Evolutionary conservation across 2,888 invertebrate genomes (phyloP).

Genomic region (Aproaerema taeniolella): DNA sequence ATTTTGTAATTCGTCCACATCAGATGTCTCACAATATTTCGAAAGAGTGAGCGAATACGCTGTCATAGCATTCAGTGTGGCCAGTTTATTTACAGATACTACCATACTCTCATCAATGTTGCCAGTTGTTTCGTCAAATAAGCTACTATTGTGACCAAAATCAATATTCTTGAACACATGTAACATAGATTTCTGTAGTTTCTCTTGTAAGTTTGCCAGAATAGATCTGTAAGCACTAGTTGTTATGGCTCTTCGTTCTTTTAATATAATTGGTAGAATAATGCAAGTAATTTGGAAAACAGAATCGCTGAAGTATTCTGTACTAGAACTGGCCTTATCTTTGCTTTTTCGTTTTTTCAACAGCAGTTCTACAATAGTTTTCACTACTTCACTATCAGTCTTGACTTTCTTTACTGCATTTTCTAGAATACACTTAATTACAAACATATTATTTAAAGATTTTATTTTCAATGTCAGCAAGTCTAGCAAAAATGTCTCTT

Average conservation of each 20-base stretch:
- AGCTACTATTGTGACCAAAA: slow-evolving; percentile 36
- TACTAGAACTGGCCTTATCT: slow-evolving; percentile 26
- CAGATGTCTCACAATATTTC: slow-evolving; percentile 57
- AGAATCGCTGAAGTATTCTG: slow-evolving; percentile 51
- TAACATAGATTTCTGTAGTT: slow-evolving; percentile 49
- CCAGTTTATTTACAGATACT: slow-evolving; percentile 39
- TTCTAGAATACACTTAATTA: slow-evolving; percentile 53
- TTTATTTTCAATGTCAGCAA: slow-evolving; percentile 54
- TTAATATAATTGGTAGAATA: slow-evolving; percentile 56
- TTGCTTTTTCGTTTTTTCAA: slow-evolving; percentile 38
- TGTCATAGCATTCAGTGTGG: slow-evolving; percentile 59
- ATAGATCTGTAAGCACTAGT: slow-evolving; percentile 54
- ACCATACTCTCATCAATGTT: slow-evolving; percentile 45
- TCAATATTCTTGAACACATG: slow-evolving; percentile 55
- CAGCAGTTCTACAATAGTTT: slow-evolving; percentile 50
- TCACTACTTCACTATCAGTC: slow-evolving; percentile 51
- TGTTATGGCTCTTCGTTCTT: slow-evolving; percentile 57
- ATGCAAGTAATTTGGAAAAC: slow-evolving; percentile 61
- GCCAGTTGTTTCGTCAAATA: slow-evolving; percentile 25
- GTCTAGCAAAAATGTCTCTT: slow-evolving; percentile 42
- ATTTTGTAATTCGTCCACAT: slow-evolving; percentile 48
- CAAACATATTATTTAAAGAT: slow-evolving; percentile 42
- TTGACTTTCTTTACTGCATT: slow-evolving; percentile 59
- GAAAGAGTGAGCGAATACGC: slow-evolving; percentile 59
- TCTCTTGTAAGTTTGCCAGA: slow-evolving; percentile 60